These are phyloP conservation scores for Peromyscus aztecus DNA, from an alignment of 2,797 vertebrate genomes.

Conservation along the genomic window DNA sequence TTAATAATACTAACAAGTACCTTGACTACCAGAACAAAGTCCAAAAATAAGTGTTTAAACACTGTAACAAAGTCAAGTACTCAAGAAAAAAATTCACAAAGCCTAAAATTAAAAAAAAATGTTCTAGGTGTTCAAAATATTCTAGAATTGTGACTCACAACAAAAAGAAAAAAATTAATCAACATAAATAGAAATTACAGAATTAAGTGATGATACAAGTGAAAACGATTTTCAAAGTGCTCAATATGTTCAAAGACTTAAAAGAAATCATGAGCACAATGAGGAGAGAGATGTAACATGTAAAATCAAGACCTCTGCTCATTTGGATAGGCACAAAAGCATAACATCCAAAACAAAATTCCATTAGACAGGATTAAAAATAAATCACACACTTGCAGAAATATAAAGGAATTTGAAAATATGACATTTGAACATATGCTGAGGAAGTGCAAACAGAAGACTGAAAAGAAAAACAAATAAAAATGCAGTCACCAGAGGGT, in stretches of 20 bases:
- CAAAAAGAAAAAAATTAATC: neutral
- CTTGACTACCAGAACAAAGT: slow-evolving; percentile 11
- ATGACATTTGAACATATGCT: neutral
- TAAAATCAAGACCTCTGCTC: neutral
- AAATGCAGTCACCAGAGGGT: neutral
- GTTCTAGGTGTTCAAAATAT: neutral
- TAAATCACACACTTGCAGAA: neutral
- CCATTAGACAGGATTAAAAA: neutral
- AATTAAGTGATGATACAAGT: neutral
- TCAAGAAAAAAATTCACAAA: slow-evolving; percentile 20
- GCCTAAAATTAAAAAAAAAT: neutral
- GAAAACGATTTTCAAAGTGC: neutral
- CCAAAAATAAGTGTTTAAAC: slow-evolving; percentile 14
- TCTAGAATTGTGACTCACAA: neutral
- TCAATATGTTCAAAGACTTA: neutral
- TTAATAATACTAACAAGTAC: neutral
- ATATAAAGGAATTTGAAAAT: slow-evolving; percentile 1
- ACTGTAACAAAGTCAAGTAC: neutral
- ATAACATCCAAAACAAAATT: neutral
- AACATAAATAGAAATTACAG: slow-evolving; percentile 32
- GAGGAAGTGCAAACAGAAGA: neutral
- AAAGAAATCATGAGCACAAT: neutral
- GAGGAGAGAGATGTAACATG: neutral
- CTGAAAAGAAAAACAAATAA: neutral
- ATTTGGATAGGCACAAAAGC: neutral